Base-by-base conservation (phyloP, 53 echinoderm and acorn worm species). In the Patiria pectinifera region DNA sequence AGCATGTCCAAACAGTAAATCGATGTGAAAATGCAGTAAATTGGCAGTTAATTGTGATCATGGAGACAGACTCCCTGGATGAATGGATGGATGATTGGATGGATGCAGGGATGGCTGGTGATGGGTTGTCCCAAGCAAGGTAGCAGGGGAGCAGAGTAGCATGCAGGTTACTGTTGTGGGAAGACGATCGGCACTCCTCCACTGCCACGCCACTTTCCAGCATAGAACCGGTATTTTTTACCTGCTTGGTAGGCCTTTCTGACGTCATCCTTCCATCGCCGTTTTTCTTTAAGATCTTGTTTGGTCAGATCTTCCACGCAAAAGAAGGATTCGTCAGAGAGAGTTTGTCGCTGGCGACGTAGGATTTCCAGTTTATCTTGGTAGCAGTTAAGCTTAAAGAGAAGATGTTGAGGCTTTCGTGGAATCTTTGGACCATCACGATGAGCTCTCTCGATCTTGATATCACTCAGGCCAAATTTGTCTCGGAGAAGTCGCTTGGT, bases 121-220 rank as follows among this genome's bases (percentile, higher is more conserved):
- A 35, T 35, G 35, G 35, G 35, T 35, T 35, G 35, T 35, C 35
- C 35, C 35, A 35, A 35, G 35, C 35, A 35, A 35, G 35, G 35
- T 35, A 35, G 35, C 35, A 35, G 35, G 35, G 35, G 35, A 35
- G 35, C 35, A 35, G 35, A 35, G 1, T 35, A 35, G 35, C 35
- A 35, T 35, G 35, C 69, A 66, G 13, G 48, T 45, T 80, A 80
- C 48, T 14, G 44, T 43, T 19, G 80, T 10, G 26, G 45, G 47
- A 84, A 84, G 61, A 23, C 62, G 16, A 71, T 44, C 74, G 72
- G 74, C 4, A 49, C 59, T 16, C 91, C 91, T 24, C 11, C 83
- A 70, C 82, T 59, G 21, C 62, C 83, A 6, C 91, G 6, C 91
- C 91, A 91, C 59, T 91, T 91, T 4, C 91, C 91, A 26, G 83